Percentiles rank a stretch among this genome's conserved stretches.
Conservation (phyloP, 2,113 vertebrate genomes). For the Numenius arquata region DNA sequence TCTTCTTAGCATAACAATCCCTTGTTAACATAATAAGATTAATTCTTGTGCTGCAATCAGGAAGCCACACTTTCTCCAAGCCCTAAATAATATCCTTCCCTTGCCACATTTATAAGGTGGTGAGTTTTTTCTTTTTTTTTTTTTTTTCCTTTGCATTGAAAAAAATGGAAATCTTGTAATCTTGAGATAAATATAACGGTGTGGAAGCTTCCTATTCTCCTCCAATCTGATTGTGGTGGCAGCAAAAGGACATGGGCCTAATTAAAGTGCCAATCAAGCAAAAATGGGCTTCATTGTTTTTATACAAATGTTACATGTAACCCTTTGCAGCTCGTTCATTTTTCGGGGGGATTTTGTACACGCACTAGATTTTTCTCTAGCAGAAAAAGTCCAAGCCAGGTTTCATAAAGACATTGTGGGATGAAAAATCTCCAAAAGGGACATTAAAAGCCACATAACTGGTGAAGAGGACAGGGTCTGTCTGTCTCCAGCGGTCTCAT, state of each 20-base stretch:
- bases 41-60: constrained; percentile 11
- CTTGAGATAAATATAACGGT: constrained; percentile 59
- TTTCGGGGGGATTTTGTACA: neutral
- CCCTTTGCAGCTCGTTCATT: neutral
- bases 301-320: constrained; percentile 49
- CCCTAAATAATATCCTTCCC: neutral
- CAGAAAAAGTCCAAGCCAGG: neutral
- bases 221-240: constrained; percentile 63
- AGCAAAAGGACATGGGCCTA: constrained; percentile 65
- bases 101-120: neutral
- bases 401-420: neutral
- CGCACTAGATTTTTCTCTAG: neutral
- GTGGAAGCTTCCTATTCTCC: constrained; percentile 62
- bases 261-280: constrained; percentile 76
- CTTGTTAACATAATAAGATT: constrained; percentile 64
- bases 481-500: neutral
- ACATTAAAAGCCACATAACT: neutral
- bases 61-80: neutral
- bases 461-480: neutral
- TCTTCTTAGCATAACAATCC: constrained; percentile 54
- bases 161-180: constrained; percentile 29
- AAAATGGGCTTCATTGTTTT: constrained; percentile 57
- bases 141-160: neutral
- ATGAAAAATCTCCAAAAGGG: neutral
- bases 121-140: accelerated